A percentile compares a stretch with the other conserved stretches of the same genome.
Evolutionary conservation across 2,113 vertebrate genomes (phyloP).

Genomic region (Solea senegalensis): DNA sequence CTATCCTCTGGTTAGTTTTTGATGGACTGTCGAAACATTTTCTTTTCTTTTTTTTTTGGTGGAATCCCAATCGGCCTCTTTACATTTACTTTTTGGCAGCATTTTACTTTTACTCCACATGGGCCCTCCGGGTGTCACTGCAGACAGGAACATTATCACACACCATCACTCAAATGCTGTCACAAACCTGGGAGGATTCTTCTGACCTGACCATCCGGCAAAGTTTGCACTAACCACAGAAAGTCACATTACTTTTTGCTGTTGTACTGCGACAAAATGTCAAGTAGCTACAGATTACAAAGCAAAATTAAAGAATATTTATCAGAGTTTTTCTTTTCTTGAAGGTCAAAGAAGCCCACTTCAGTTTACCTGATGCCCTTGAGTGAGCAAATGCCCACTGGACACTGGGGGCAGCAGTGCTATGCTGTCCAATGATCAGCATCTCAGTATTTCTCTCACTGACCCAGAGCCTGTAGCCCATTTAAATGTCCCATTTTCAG

Average conservation of each 20-base stretch:
- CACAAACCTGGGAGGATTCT: conserved; percentile 6
- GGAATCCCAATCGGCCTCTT: conserved; percentile 27
- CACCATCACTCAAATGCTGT: conserved; percentile 50
- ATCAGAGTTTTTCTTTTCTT: not conserved
- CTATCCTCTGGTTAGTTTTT: conserved; percentile 8
- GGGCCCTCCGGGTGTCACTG: conserved; percentile 12
- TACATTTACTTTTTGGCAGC: conserved; percentile 9
- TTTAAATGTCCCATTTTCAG: conserved; percentile 57
- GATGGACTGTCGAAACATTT: not conserved
- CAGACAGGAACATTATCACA: conserved; percentile 25
- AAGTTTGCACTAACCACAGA: conserved; percentile 11
- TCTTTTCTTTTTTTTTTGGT: not conserved
- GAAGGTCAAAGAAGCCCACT: not conserved
- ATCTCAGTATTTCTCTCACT: conserved; percentile 38
- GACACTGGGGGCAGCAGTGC: conserved; percentile 20
- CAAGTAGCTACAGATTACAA: not conserved
- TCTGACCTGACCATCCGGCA: not conserved
- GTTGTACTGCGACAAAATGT: not conserved
- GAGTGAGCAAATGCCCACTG: conserved; percentile 10
- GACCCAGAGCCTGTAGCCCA: conserved; percentile 59
- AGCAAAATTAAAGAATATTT: no score
- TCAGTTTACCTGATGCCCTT: not conserved
- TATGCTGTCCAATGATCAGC: conserved; percentile 22
- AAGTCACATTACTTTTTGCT: conserved; percentile 10
- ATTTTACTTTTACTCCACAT: conserved; percentile 37